These are phyloP conservation scores for Hemicrepidius hirtus DNA, from an alignment of 2,888 invertebrate genomes.

Conservation along the genomic window DNA sequence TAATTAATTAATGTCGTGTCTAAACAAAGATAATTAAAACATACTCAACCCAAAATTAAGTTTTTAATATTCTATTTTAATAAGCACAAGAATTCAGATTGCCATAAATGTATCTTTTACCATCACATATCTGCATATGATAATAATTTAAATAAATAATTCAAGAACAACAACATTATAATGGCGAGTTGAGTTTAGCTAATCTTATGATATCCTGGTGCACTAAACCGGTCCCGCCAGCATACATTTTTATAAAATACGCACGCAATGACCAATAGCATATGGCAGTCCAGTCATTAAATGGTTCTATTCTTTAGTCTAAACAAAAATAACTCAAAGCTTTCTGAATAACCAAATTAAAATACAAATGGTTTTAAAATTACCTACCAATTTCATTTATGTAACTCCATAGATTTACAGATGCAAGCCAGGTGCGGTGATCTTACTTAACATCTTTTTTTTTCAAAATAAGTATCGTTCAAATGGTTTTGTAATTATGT, in stretches of 20 bases:
- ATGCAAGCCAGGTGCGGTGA: constrained; percentile 12
- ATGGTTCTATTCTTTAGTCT: not conserved
- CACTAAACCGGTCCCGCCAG: constrained; percentile 23
- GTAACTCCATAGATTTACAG: constrained; percentile 1
- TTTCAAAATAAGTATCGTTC: not conserved
- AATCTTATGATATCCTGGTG: constrained; percentile 25
- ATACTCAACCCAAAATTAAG: no score
- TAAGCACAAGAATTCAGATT: not conserved
- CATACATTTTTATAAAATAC: constrained; percentile 9
- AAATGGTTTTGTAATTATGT: constrained; percentile 8
- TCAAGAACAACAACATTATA: constrained; percentile 4
- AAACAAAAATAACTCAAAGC: not conserved
- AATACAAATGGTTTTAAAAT: constrained; percentile 1
- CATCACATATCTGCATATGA: constrained; percentile 1
- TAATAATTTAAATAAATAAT: constrained; percentile 1
- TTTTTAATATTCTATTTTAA: not conserved
- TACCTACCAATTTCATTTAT: not conserved
- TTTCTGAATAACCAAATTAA: not conserved
- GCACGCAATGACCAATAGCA: constrained; percentile 3
- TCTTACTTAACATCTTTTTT: not conserved
- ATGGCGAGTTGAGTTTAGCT: constrained; percentile 7
- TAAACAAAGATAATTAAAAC: no score
- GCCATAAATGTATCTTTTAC: constrained; percentile 3
- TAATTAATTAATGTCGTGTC: no score
- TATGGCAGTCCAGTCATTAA: not conserved